Evolutionary conservation across 2,888 invertebrate species (phyloP).

Genomic region (Drosophila neoperkinsi): DNA sequence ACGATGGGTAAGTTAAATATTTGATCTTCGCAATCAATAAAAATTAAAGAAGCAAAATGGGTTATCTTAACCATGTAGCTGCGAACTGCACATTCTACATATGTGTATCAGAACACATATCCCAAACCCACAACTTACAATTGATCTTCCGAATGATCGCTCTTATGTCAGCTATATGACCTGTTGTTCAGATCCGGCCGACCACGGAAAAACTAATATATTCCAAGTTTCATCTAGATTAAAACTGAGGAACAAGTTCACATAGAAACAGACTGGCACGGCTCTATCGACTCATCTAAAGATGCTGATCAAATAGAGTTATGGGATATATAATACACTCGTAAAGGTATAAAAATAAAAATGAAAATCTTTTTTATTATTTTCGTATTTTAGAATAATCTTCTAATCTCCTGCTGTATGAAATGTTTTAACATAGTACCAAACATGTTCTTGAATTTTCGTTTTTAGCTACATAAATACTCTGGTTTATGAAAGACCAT

Average conservation of each 20-base stretch:
- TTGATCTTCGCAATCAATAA: neutral
- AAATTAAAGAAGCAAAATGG: neutral
- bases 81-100: neutral
- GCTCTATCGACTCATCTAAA: no score
- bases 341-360: neutral
- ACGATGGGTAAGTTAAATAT: neutral
- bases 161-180: neutral
- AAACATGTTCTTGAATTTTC: neutral
- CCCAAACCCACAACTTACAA: neutral
- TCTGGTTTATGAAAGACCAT: no score
- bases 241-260: neutral
- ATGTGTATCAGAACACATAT: neutral
- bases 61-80: neutral
- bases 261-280: no score
- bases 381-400: neutral
- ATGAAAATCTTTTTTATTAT: neutral
- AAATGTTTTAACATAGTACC: neutral
- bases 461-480: neutral
- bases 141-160: neutral
- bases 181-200: neutral
- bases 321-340: neutral
- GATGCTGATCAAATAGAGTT: neutral
- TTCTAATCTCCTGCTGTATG: neutral
- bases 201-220: neutral
- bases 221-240: neutral